Evolutionary conservation across 2,888 invertebrate species (phyloP), one percentile per base, ranked within the genome.

Genomic region (Aphidius colemani): DNA sequence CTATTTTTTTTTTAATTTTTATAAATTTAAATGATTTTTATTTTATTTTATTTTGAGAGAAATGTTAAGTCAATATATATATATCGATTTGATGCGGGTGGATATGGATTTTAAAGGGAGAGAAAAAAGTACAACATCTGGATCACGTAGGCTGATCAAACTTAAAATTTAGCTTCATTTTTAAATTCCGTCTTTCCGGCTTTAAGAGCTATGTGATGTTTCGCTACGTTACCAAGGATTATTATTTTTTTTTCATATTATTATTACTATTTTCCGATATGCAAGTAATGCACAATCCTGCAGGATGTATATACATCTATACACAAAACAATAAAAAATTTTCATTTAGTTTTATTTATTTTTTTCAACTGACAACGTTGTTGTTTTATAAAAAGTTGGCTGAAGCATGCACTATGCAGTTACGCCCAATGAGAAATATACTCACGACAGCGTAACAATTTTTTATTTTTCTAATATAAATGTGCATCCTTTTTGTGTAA

Each of bases 351-450:
- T 30, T 5, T 30, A 5, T 3, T 30, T 30, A 30, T 30, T 18
- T 18, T 18, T 18, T 18, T 30, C 3, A 30, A 30, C 30, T 30
- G 30, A 30, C 30, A 30, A 30, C 30, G 8, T 55, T 10, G 46
- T 13, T 10, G 46, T 46, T 57, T 46, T 46, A 57, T 46, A 39
- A 57, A 30, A 53, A 40, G 57, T 13, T 44, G 40, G 53, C 13
- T 59, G 53, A 30, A 55, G 55, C 49, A 48, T 60, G 44, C 55
- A 44, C 60, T 56, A 48, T 60, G 44, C 55, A 44, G 64, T 56
- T 64, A 64, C 64, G 65, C 57, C 61, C 70, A 70, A 75, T 76
- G 72, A 73, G 71, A 77, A 77, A 74, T 74, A 77, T 73, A 73
- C 72, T 70, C 75, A 76, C 69, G 70, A 71, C 71, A 74, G 71